Percentiles rank a stretch among this genome's conserved stretches.
These are phyloP conservation scores for Epizoanthus rinbou DNA, from an alignment of 92 coral and sea anemone species.

Conservation along the genomic window DNA sequence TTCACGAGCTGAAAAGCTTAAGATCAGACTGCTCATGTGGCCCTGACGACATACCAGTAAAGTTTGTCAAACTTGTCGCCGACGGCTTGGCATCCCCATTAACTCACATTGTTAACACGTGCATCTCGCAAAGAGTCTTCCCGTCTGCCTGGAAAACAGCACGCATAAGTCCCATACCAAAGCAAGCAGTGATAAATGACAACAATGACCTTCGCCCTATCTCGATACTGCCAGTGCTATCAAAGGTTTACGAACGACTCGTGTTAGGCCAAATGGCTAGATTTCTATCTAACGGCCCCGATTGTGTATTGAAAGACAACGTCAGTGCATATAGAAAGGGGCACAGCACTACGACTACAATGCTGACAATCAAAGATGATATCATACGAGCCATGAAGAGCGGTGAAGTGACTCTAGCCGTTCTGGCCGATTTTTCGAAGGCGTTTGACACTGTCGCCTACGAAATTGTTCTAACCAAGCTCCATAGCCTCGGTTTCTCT, in stretches of 20 bases:
- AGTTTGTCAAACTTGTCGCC: constrained; percentile 43
- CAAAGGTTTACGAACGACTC: constrained; percentile 28
- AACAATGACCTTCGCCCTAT: constrained; percentile 34
- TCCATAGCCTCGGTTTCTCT: constrained; percentile 4
- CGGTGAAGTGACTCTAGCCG: constrained; percentile 15
- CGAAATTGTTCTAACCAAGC: constrained; percentile 8
- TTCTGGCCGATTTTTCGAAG: constrained; percentile 13
- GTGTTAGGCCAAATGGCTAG: constrained; percentile 37
- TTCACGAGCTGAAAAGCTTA: constrained; percentile 35
- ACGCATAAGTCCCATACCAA: constrained; percentile 21
- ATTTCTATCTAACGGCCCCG: constrained; percentile 19
- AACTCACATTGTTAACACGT: constrained; percentile 36
- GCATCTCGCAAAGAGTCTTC: constrained; percentile 24
- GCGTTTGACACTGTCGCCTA: constrained; percentile 2
- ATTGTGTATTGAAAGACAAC: constrained; percentile 10
- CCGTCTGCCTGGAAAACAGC: constrained; percentile 48
- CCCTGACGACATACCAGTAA: constrained; percentile 50
- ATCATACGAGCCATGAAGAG: constrained; percentile 19
- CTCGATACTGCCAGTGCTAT: constrained; percentile 39
- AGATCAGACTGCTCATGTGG: constrained; percentile 64
- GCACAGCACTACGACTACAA: constrained; percentile 13
- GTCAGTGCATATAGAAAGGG: constrained; percentile 31
- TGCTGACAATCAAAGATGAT: constrained; percentile 17
- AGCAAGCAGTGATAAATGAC: constrained; percentile 3
- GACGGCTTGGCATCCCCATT: constrained; percentile 40